Base-by-base conservation (phyloP, 2,888 invertebrate genomes). In the Drosophila neonasuta region DNA sequence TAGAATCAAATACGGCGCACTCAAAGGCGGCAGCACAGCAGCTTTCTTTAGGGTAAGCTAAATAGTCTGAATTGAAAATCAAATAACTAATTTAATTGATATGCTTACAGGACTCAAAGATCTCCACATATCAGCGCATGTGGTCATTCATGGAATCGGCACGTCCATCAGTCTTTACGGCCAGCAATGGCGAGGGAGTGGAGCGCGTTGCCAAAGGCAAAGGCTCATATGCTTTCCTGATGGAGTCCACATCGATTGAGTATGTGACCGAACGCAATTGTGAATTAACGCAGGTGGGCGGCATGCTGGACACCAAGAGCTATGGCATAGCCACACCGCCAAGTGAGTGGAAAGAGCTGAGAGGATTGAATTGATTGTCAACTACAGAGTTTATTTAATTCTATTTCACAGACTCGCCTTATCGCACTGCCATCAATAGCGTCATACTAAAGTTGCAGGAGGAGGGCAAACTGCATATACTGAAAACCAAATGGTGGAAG, bases 401-500 rank as follows among this genome's bases (percentile, higher is more conserved):
- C 4, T 8, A 5, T 45, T 45, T 89, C 90, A 48, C 88, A 97
- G 97, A 97, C 91, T 99, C 99, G 0, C 97, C 97, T 30, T 98
- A 97, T 91, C 94, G 97, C 80, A 97, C 97, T 57, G 95, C 96
- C 59, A 97, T 99, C 86, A 98, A 97, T 89, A 97, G 97, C 32
- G 97, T 97, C 48, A 97, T 99, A 79, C 92, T 99, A 54, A 97
- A 97, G 91, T 93, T 99, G 41, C 99, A 99, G 92, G 99, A 99
- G 91, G 96, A 97, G 90, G 98, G 98, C 46, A 96, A 95, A 91
- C 93, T 99, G 70, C 97, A 96, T 89, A 95, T 96, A 89, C 92
- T 99, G 86, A 99, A 99, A 93, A 97, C 97, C 32, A 95, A 96
- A 89, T 99, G 99, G 99, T 99, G 99, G 99, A 97, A 97, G 89